Percentiles rank a stretch among this genome's conserved stretches.
These are phyloP conservation scores for Drosophila subsilvestris DNA, from an alignment of 2,888 invertebrate genomes.

Conservation along the genomic window DNA sequence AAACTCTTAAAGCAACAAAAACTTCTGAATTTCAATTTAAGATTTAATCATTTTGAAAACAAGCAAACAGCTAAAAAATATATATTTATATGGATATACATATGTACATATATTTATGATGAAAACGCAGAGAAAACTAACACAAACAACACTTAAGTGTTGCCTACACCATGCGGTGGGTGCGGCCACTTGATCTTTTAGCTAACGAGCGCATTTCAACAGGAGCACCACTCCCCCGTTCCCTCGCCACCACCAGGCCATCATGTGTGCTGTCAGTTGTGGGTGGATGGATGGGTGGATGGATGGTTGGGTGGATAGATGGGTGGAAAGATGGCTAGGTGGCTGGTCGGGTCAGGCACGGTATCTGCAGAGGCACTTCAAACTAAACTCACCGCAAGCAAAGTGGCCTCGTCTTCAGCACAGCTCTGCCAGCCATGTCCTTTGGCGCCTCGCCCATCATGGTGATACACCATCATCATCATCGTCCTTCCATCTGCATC, in stretches of 20 bases:
- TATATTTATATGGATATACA: constrained; percentile 7
- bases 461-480: constrained; percentile 1
- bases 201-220: constrained; percentile 79
- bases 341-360: constrained; percentile 55
- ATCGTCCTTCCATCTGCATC: constrained; percentile 3
- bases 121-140: constrained; percentile 66
- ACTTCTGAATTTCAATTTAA: constrained; percentile 40
- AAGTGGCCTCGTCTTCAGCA: constrained; percentile 73
- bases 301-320: background rate
- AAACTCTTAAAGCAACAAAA: background rate
- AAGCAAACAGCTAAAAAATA: constrained; percentile 61
- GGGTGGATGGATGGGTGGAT: background rate
- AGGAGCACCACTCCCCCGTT: constrained; percentile 46
- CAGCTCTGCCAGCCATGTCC: constrained; percentile 25
- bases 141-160: constrained; percentile 77
- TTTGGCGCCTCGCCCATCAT: constrained; percentile 11
- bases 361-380: constrained; percentile 75
- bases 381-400: constrained; percentile 80
- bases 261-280: constrained; percentile 45
- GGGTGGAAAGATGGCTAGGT: constrained; percentile 40
- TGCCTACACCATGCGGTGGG: constrained; percentile 51
- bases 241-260: constrained; percentile 16
- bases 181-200: constrained; percentile 74
- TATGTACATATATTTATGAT: constrained; percentile 16
- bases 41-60: constrained; percentile 65